phyloP scores from a whole-genome alignment of 1,140 invertebrate genomes.

The Radopholus similis region DNA sequence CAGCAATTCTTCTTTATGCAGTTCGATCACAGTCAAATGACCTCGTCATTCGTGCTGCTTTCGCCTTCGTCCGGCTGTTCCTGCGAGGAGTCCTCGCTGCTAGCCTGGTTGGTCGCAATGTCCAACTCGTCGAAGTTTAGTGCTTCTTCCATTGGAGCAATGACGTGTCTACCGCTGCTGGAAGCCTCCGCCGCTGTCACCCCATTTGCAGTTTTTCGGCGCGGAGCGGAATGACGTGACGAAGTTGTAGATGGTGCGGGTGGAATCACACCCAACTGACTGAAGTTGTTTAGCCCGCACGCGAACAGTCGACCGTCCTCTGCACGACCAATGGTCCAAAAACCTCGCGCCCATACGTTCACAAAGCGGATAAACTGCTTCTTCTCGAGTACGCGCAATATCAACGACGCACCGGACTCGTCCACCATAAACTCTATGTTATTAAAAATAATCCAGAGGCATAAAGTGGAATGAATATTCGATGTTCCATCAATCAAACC shows the following conservation, averaged over 20 bases:
- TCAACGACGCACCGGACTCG: constrained; percentile 33
- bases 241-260: no score
- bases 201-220: constrained; percentile 4
- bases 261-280: constrained; percentile 46
- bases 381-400: constrained; percentile 33
- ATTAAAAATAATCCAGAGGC: background rate
- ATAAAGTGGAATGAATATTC: background rate
- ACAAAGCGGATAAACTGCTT: constrained; percentile 42
- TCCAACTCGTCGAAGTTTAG: background rate
- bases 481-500: constrained; percentile 14
- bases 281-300: constrained; percentile 57
- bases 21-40: no score
- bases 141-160: background rate
- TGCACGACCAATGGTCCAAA: constrained; percentile 47
- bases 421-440: constrained; percentile 37
- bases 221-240: no score
- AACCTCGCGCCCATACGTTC: constrained; percentile 57
- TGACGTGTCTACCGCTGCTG: no score
- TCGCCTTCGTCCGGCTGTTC: background rate
- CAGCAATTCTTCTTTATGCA: no score
- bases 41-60: no score
- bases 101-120: background rate
- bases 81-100: constrained; percentile 2
- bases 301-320: constrained; percentile 51
- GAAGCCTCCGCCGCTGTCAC: constrained; percentile 3